Evolutionary conservation across 2,797 vertebrate genomes (phyloP).

Genomic region (Diglossa cyanea): DNA sequence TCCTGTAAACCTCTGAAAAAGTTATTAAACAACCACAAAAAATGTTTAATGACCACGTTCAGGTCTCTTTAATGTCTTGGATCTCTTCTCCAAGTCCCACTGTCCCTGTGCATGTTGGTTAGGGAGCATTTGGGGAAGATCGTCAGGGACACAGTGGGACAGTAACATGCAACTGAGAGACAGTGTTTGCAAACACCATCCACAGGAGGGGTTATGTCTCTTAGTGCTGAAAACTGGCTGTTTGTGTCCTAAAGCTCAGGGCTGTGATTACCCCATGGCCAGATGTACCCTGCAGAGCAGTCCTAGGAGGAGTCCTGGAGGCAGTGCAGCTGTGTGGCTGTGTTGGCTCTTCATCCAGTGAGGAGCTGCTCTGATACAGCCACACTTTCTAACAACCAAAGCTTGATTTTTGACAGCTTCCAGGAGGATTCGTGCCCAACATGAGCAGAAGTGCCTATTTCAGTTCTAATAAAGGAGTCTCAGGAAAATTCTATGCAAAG

Average conservation of each 20-base stretch:
- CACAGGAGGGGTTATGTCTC: neutral
- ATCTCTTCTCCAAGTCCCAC: neutral
- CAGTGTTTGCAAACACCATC: neutral
- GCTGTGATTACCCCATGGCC: neutral
- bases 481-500: neutral
- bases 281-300: neutral
- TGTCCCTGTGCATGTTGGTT: neutral
- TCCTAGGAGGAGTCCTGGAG: neutral
- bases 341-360: neutral
- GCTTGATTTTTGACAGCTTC: neutral
- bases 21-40: neutral
- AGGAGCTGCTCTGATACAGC: neutral
- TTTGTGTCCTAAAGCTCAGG: neutral
- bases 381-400: neutral
- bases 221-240: neutral
- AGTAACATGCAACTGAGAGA: neutral
- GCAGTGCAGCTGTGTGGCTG: neutral
- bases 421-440: neutral
- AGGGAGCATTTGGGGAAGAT: neutral
- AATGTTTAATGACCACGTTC: neutral
- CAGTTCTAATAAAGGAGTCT: neutral
- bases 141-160: neutral
- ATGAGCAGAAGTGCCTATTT: neutral
- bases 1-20: neutral
- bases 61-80: neutral